These are phyloP conservation scores for Calidris pugnax DNA, from an alignment of 2,113 vertebrate species.

Conservation along the genomic window DNA sequence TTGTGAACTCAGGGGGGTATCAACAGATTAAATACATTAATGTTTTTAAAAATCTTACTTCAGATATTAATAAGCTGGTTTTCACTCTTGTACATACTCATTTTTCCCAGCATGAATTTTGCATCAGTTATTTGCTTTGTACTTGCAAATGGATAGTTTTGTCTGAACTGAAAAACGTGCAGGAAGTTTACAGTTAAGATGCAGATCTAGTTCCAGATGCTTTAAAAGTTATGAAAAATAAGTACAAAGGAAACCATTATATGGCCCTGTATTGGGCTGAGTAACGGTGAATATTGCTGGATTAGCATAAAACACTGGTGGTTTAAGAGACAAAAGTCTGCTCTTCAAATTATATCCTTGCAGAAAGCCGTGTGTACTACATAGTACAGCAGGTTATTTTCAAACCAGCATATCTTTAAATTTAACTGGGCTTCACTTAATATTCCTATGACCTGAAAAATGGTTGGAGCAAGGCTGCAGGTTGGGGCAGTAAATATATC, in stretches of 20 bases:
- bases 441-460: neutral
- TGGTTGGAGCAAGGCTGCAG: neutral
- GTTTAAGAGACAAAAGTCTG: neutral
- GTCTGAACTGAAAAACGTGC: neutral
- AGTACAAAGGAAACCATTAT: neutral
- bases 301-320: neutral
- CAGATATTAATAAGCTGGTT: neutral
- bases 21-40: neutral
- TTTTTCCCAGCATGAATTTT: neutral
- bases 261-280: neutral
- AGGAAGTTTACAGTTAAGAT: neutral
- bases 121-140: neutral
- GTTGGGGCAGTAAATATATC: neutral
- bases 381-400: neutral
- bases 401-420: neutral
- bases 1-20: neutral
- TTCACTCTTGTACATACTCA: neutral
- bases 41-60: neutral
- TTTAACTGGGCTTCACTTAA: neutral
- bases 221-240: neutral
- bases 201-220: neutral
- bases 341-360: neutral
- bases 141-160: neutral
- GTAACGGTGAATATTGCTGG: neutral
- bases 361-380: neutral